Percentiles rank a stretch among this genome's conserved stretches.
These are phyloP conservation scores for Gymnoscopelus braueri DNA, from an alignment of 2,797 vertebrate species.

Conservation along the genomic window DNA sequence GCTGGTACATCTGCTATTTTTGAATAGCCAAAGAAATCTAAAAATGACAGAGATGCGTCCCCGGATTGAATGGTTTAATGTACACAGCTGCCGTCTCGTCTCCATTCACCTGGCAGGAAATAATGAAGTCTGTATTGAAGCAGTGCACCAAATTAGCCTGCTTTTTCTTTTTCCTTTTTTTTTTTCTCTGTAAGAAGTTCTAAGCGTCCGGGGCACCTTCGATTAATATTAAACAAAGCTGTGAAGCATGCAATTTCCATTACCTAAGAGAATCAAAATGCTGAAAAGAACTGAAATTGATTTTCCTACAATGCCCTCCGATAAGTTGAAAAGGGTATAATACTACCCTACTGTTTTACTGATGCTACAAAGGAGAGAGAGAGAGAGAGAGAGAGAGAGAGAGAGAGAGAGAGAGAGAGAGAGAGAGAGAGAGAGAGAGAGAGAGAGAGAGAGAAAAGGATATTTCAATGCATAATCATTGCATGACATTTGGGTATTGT, in stretches of 20 bases:
- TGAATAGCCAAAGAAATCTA: too few relatives aligned
- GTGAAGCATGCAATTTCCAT: slow-evolving; percentile 80
- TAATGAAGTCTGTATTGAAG: slow-evolving; percentile 66
- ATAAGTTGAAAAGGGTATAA: slow-evolving; percentile 11
- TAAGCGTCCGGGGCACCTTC: slow-evolving; percentile 64
- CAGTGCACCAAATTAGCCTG: slow-evolving; percentile 56
- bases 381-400: too few relatives aligned
- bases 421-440: too few relatives aligned
- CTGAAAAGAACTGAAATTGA: slow-evolving; percentile 71
- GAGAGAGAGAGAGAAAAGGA: neutral
- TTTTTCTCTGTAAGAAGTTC: slow-evolving; percentile 32
- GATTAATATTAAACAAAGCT: slow-evolving; percentile 76
- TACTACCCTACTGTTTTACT: neutral
- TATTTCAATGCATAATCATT: neutral
- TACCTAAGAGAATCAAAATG: slow-evolving; percentile 74
- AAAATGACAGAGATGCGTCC: too few relatives aligned
- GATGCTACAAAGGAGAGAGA: neutral
- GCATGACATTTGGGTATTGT: neutral
- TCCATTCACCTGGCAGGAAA: slow-evolving; percentile 63
- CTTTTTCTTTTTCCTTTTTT: slow-evolving; percentile 19
- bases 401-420: too few relatives aligned
- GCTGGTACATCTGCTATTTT: too few relatives aligned
- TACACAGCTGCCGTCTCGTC: slow-evolving; percentile 54
- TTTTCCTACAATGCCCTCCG: slow-evolving; percentile 47
- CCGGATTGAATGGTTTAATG: slow-evolving; percentile 24